Conservation (phyloP, 2,797 vertebrate species). For the Pseudochaenichthys georgianus region DNA sequence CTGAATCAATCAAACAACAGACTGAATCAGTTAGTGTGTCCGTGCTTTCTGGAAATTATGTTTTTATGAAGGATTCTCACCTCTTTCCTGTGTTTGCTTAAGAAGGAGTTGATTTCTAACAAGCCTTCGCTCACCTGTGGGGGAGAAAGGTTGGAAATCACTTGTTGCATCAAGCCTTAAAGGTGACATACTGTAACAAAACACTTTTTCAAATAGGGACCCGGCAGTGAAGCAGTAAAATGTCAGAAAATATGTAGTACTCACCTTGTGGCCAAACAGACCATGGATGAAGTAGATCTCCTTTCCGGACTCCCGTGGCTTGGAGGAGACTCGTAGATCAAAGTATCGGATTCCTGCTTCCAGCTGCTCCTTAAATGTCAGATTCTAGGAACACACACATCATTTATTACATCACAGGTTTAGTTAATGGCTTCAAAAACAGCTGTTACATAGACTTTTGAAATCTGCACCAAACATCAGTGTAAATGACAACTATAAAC, state of each 20-base stretch:
- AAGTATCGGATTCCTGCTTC: constrained; percentile 98
- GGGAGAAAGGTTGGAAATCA: neutral
- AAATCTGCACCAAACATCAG: neutral
- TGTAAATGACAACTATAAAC: neutral
- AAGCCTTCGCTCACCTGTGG: constrained; percentile 89
- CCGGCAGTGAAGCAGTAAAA: neutral
- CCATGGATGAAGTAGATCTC: constrained; percentile 98
- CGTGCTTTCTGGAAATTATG: neutral
- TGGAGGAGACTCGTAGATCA: constrained; percentile 96
- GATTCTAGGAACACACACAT: constrained; percentile 74
- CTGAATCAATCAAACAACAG: constrained; percentile 64
- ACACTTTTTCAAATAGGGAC: neutral
- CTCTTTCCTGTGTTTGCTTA: constrained; percentile 87
- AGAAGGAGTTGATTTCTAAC: constrained; percentile 90
- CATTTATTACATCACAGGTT: neutral
- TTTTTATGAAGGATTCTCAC: constrained; percentile 37
- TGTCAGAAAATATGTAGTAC: neutral
- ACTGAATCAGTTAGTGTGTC: neutral
- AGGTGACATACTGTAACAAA: constrained; percentile 4
- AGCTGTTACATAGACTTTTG: neutral
- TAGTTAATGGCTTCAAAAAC: neutral
- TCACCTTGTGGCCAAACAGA: constrained; percentile 93
- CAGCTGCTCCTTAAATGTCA: constrained; percentile 95
- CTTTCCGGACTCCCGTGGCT: constrained; percentile 89
- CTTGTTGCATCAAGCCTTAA: neutral